These are phyloP conservation scores for Myathropa florea DNA, from an alignment of 2,888 invertebrate genomes.

Conservation along the genomic window DNA sequence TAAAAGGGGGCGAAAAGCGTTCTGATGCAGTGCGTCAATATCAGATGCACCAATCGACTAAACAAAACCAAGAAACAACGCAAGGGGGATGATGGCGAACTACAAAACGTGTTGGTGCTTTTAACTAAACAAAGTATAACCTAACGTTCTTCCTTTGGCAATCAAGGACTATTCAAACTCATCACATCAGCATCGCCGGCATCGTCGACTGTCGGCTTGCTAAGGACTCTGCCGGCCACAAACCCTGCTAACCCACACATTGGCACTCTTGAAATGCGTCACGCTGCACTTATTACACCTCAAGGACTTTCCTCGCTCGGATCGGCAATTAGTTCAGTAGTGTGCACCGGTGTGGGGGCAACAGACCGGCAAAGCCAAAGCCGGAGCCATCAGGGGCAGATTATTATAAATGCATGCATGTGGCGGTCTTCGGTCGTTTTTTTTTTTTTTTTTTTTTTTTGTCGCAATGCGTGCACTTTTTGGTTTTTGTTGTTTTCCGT, in stretches of 20 bases:
- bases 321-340: conserved; percentile 73
- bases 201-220: not conserved
- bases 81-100: conserved; percentile 1
- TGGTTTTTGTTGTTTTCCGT: conserved; percentile 2
- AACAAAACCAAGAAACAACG: not conserved
- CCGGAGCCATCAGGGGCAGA: conserved; percentile 39
- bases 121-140: not conserved
- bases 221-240: not conserved
- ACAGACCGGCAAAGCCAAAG: conserved; percentile 31
- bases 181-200: not conserved
- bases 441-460: conserved; percentile 8
- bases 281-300: conserved; percentile 75
- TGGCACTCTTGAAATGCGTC: conserved; percentile 67
- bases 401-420: conserved; percentile 40
- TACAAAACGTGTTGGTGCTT: not conserved
- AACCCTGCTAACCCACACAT: not conserved
- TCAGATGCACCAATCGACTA: conserved; percentile 18
- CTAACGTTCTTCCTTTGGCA: not conserved
- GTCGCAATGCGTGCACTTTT: conserved; percentile 1
- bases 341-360: conserved; percentile 51
- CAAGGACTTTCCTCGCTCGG: conserved; percentile 75
- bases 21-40: conserved; percentile 55
- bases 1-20: conserved; percentile 24
- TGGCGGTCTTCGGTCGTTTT: conserved; percentile 14
- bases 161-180: not conserved